Evolutionary conservation across 2,888 invertebrate genomes (phyloP), one percentile per base, ranked within the genome.

Genomic region (Drosophila picticornis): DNA sequence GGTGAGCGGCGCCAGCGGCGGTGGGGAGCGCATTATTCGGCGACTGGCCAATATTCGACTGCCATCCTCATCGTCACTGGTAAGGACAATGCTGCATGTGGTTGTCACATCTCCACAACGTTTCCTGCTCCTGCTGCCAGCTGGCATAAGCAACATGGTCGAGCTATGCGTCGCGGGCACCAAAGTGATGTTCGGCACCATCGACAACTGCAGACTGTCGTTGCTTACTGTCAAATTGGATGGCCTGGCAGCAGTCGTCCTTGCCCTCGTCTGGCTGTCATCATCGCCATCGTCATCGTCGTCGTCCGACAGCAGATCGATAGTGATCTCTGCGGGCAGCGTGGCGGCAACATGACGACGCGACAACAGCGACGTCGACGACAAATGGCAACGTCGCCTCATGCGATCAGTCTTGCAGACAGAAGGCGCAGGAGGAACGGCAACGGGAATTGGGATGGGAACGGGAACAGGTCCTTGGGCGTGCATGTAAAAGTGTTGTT

Each of bases 251-350:
- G 32, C 19, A 22, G 48, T 31, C 16, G n/a, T 50, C n/a, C 16
- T 36, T 16, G 16, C 40, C n/a, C 11, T 32, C 46, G 31, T 10
- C n/a, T 31, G 19, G n/a, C 31, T 51, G 51, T 51, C 6, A 13
- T n/a, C n/a, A 22, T 48, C 19, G 4, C 36, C 38, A 6, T 62
- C 36, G 3, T 73, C 73, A 4, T 90, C 92, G 2, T 93, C 91
- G 2, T 93, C 91, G 22, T 93, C 92, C 11, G 93, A 92, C 1
- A 92, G 64, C 48, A 92, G 75, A 71, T 92, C 90, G 27, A 92
- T 92, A 22, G 92, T 92, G 22, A 92, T 84, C 48, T 90, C 90
- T 13, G 91, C 77, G 5, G 85, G 82, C 32, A 91, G 61, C 32
- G 75, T 59, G n/a, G 77, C 75, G 22, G 81, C 76, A 56, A 84